A percentile compares a stretch with the other conserved stretches of the same genome.
phyloP scores from a whole-genome alignment of 1,140 invertebrate genomes.

The Drosophila orena region DNA sequence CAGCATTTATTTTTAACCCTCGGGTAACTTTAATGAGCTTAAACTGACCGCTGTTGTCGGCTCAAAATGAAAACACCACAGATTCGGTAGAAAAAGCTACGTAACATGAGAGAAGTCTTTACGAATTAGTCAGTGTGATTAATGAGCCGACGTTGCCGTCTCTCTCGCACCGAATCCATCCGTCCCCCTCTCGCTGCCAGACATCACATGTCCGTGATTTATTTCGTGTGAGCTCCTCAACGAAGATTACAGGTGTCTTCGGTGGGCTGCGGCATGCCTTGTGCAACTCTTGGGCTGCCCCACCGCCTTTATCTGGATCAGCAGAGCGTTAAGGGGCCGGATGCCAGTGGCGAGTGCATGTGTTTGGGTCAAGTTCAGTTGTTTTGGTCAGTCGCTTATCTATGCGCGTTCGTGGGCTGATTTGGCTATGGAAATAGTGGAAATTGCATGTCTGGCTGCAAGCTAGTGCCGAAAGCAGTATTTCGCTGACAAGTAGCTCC shows the following conservation, averaged over 20 bases:
- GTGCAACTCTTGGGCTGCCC: slow-evolving; percentile 45
- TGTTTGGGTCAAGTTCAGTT: slow-evolving; percentile 67
- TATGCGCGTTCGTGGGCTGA: too few species aligned
- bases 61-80: slow-evolving; percentile 36
- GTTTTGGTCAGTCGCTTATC: too few species aligned
- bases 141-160: slow-evolving; percentile 45
- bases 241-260: slow-evolving; percentile 50
- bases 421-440: neutral
- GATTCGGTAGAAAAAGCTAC: neutral
- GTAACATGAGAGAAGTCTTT: slow-evolving; percentile 12
- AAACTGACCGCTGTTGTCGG: slow-evolving; percentile 43
- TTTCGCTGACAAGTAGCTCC: too few species aligned
- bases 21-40: slow-evolving; percentile 65
- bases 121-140: slow-evolving; percentile 77
- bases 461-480: too few species aligned
- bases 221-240: slow-evolving; percentile 50
- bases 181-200: slow-evolving; percentile 8
- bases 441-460: too few species aligned
- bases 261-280: slow-evolving; percentile 9
- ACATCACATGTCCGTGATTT: slow-evolving; percentile 50
- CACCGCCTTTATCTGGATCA: slow-evolving; percentile 60
- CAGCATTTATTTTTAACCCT: slow-evolving; percentile 47
- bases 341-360: slow-evolving; percentile 23
- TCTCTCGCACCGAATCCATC: slow-evolving; percentile 1
- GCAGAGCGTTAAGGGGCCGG: slow-evolving; percentile 42